Base-by-base conservation (phyloP, 1,140 invertebrate genomes). In the Brachystomella parvula region DNA sequence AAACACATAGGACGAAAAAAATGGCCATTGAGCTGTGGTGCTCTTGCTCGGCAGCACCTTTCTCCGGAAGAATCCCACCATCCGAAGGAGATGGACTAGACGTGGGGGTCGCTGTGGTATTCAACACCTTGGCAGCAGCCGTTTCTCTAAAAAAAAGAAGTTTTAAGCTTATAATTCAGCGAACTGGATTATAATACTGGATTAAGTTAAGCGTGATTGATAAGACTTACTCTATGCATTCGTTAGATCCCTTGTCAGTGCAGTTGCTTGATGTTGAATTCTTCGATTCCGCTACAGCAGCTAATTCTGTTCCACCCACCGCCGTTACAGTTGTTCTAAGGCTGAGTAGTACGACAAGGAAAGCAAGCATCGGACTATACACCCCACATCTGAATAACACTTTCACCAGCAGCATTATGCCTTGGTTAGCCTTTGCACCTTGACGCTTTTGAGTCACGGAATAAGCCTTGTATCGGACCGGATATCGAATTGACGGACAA, bases 21-120 rank as follows among this genome's bases (percentile, higher is more conserved):
- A 98, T 94, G 0, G 94, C 92, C 82, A 98, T 89, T 12, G 93
- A 96, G 73, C 90, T 95, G 75, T 95, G 91, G 74, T 96, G 91
- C 77, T 98, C 95, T 77, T 95, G 89, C 47, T 70, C 92, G 3
- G 91, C 91, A 3, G 91, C 88, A 68, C 88, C 90, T 76, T 91
- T 92, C 68, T 87, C 89, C 0, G 90, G 90, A 28, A 92, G 78
- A 2, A 89, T 83, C 24, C 65, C 68, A 32, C 35, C 83, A 73
- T 88, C 86, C 1, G 81, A 81, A 1, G 82, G 83, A 44, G 83
- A 82, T 0, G 81, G 75, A 15, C 83, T 84, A 2, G 85, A 77
- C 63, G 72, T 33, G 32, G 49, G 21, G 3, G 49, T 15, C 12
- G 24, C 49, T 24, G 49, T 53, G 49, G 24, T 26, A 53, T 53